Conservation (phyloP, 2,113 vertebrate species). For the Mormoops blainvillei region DNA sequence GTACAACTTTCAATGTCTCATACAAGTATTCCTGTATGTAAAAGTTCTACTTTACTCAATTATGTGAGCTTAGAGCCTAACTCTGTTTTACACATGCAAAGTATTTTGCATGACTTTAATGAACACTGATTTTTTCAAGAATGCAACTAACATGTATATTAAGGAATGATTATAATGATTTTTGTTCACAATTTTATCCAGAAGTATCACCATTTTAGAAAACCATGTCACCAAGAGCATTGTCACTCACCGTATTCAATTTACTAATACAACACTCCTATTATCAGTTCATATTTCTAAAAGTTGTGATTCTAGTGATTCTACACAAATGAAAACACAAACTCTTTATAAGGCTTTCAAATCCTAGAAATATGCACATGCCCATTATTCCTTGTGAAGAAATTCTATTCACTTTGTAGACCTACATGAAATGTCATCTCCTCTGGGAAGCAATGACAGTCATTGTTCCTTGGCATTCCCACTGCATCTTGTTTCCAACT, state of each 20-base stretch:
- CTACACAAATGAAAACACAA: not conserved
- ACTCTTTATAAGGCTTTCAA: not conserved
- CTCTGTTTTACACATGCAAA: not conserved
- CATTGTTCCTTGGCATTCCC: not conserved
- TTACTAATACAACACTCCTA: not conserved
- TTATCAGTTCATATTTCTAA: not conserved
- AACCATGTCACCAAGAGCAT: not conserved
- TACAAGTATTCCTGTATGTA: not conserved
- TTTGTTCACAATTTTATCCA: conserved; percentile 16
- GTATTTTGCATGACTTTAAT: not conserved
- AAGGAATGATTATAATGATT: not conserved
- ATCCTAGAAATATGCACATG: not conserved
- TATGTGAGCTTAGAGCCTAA: not conserved
- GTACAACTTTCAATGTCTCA: not conserved
- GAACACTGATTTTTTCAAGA: not conserved
- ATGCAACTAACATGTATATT: not conserved
- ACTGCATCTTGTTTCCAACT: not conserved
- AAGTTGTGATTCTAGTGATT: not conserved
- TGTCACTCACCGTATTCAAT: not conserved
- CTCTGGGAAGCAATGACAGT: not conserved
- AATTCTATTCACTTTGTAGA: not conserved
- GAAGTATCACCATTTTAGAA: not conserved
- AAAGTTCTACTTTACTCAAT: not conserved
- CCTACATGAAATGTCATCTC: not conserved
- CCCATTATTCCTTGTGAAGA: not conserved